These are phyloP conservation scores for Colinus virginianus DNA, from an alignment of 2,113 vertebrate species.

Conservation along the genomic window DNA sequence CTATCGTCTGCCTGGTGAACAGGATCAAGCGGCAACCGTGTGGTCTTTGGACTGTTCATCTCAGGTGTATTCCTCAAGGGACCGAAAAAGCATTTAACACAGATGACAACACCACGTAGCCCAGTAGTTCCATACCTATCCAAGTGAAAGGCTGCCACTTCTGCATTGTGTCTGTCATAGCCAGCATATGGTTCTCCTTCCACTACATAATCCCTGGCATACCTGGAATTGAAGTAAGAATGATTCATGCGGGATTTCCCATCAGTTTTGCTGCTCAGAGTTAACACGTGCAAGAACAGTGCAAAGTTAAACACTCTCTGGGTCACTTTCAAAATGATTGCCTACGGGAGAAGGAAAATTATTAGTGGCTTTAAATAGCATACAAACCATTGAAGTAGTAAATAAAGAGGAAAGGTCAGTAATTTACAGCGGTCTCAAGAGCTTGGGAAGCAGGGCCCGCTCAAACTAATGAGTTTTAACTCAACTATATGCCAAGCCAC, in stretches of 20 bases:
- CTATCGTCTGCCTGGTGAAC: not conserved
- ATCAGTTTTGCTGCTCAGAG: not conserved
- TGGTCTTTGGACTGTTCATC: not conserved
- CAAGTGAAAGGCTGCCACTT: constrained; percentile 96
- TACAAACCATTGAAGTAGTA: not conserved
- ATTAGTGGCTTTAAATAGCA: not conserved
- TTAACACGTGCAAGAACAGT: not conserved
- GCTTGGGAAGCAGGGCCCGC: not conserved
- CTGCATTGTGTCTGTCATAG: constrained; percentile 96
- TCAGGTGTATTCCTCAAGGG: not conserved
- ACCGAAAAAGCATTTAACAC: not conserved
- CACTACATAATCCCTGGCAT: constrained; percentile 91
- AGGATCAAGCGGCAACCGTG: not conserved
- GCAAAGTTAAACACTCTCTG: not conserved
- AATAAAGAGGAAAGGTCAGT: not conserved
- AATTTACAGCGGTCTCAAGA: not conserved
- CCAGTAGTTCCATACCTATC: constrained; percentile 85
- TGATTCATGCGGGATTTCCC: not conserved
- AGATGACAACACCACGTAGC: not conserved
- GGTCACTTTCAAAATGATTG: not conserved
- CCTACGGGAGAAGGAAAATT: not conserved
- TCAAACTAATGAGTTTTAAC: not conserved
- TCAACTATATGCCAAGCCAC: not conserved
- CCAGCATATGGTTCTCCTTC: constrained; percentile 97
- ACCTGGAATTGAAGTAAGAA: constrained; percentile 80